Percentiles rank a stretch among this genome's conserved stretches.
These are phyloP conservation scores for Aromia moschata DNA, from an alignment of 2,888 invertebrate species.

Conservation along the genomic window DNA sequence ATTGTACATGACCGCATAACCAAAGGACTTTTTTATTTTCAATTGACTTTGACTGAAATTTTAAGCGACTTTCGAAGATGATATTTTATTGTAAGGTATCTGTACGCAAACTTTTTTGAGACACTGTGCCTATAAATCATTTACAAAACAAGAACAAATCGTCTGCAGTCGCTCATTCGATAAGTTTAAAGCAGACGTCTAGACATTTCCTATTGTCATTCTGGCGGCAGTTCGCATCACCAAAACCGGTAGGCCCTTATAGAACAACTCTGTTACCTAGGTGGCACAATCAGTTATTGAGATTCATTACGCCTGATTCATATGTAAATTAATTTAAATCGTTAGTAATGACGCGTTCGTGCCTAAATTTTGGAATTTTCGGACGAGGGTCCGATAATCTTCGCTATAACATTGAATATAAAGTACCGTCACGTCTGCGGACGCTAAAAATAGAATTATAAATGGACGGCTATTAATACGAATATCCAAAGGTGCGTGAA, in stretches of 20 bases:
- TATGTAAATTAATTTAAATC: conserved; percentile 9
- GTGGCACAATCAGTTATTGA: background rate
- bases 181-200: too few relatives aligned
- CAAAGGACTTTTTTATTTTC: background rate
- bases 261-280: background rate
- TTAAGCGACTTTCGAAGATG: too few relatives aligned
- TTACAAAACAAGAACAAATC: too few relatives aligned
- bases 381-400: background rate
- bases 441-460: conserved; percentile 9
- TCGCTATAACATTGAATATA: background rate
- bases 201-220: too few relatives aligned
- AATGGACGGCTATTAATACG: background rate
- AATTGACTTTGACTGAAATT: too few relatives aligned
- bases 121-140: too few relatives aligned
- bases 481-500: background rate
- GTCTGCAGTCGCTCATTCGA: too few relatives aligned
- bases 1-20: background rate
- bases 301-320: background rate
- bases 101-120: too few relatives aligned
- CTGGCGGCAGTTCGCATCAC: too few relatives aligned
- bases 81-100: too few relatives aligned
- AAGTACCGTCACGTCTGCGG: conserved; percentile 1
- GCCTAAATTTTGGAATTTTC: conserved; percentile 7
- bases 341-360: conserved; percentile 3
- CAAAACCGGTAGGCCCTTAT: too few relatives aligned